Evolutionary conservation across 1,140 invertebrate species (phyloP).

Genomic region (Nasonia vitripennis): DNA sequence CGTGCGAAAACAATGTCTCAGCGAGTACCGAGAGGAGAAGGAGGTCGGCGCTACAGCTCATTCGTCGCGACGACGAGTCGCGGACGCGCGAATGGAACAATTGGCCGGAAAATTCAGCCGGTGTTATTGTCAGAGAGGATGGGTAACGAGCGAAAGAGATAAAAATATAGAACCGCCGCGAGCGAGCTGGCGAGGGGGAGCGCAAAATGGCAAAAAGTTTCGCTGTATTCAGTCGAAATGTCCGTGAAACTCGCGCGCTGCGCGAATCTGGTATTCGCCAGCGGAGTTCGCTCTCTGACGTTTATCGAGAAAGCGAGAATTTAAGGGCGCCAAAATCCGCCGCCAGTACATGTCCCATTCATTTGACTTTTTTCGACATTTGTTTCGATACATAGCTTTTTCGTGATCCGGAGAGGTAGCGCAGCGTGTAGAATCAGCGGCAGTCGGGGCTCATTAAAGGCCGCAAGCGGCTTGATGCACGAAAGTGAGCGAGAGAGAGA

Average conservation of each 20-base stretch:
- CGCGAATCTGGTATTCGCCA: background rate
- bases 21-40: too few relatives aligned
- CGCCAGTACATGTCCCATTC: background rate
- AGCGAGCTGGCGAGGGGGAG: too few relatives aligned
- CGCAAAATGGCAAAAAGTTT: background rate
- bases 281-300: background rate
- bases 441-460: constrained; percentile 27
- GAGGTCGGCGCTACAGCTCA: too few relatives aligned
- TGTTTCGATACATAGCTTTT: background rate
- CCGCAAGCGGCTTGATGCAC: background rate
- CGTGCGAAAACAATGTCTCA: too few relatives aligned
- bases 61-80: too few relatives aligned
- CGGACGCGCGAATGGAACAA: background rate
- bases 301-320: constrained; percentile 4
- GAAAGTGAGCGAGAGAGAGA: background rate
- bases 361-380: background rate
- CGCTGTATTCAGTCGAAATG: background rate
- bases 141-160: background rate
- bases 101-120: too few relatives aligned
- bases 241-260: background rate
- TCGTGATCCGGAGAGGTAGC: too few relatives aligned
- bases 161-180: background rate
- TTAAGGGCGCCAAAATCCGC: background rate
- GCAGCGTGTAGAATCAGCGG: background rate
- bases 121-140: background rate